Percentiles rank a stretch among this genome's conserved stretches.
These are phyloP conservation scores for Clarias laeviceps DNA, from an alignment of 2,797 vertebrate genomes.

Conservation along the genomic window DNA sequence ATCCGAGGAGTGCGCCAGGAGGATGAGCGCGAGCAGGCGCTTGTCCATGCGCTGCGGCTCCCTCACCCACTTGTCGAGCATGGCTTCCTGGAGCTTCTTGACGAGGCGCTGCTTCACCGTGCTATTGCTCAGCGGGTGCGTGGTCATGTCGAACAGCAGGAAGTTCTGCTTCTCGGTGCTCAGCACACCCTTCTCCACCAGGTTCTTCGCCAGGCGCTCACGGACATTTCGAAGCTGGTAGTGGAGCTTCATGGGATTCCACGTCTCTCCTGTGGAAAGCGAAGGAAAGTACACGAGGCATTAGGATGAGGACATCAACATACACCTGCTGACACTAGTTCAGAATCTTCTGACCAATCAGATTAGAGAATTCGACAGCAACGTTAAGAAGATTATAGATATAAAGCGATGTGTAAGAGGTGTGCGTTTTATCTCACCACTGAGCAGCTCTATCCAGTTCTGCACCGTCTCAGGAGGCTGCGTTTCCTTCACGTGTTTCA, in stretches of 20 bases:
- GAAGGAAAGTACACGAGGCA: neutral
- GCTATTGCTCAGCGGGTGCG: conserved; percentile 93
- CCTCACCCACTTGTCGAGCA: conserved; percentile 96
- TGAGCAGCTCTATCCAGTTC: conserved; percentile 96
- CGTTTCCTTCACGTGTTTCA: conserved; percentile 94
- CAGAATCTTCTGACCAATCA: neutral
- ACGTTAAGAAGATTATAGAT: neutral
- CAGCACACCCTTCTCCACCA: conserved; percentile 96
- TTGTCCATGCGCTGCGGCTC: conserved; percentile 97
- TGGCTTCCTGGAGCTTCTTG: conserved; percentile 93
- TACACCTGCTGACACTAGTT: neutral
- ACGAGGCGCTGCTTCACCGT: conserved; percentile 95
- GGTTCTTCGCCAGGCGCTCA: conserved; percentile 93
- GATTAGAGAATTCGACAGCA: neutral
- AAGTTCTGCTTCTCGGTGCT: conserved; percentile 99
- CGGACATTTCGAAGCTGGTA: conserved; percentile 94
- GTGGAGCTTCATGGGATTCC: conserved; percentile 96
- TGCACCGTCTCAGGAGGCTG: conserved; percentile 94
- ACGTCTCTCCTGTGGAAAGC: conserved; percentile 85
- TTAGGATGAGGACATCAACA: neutral
- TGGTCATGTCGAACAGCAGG: conserved; percentile 98
- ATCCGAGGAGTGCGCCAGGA: conserved; percentile 93
- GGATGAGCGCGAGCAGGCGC: conserved; percentile 89
- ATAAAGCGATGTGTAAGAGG: neutral
- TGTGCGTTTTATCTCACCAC: conserved; percentile 78